Evolutionary conservation across 2,888 invertebrate genomes (phyloP).

Genomic region (Amphipyra tragopoginis): DNA sequence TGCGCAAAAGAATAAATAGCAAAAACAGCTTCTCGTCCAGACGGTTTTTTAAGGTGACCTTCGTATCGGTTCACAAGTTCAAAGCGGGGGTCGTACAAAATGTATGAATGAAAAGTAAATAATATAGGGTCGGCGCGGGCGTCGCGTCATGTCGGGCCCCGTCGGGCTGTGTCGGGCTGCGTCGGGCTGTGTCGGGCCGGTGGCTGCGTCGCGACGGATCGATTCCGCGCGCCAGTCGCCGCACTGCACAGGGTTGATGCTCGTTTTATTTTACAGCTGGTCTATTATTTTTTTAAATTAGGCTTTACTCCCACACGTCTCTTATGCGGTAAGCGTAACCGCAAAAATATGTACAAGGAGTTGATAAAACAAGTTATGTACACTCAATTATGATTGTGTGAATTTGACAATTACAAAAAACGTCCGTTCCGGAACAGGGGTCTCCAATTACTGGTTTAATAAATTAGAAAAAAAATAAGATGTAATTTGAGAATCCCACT

Average conservation of each 20-base stretch:
- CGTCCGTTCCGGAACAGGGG: too few species aligned
- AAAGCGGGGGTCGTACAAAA: slow-evolving; percentile 25
- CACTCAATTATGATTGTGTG: too few species aligned
- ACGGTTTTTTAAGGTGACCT: slow-evolving; percentile 25
- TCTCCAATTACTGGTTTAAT: too few species aligned
- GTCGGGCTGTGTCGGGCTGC: slow-evolving; percentile 17
- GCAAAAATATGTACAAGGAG: slow-evolving; percentile 3
- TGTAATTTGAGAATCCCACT: too few species aligned
- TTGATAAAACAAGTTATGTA: background rate
- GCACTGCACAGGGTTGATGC: slow-evolving; percentile 48
- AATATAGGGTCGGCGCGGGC: slow-evolving; percentile 59
- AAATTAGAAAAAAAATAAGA: too few species aligned
- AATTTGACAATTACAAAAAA: too few species aligned
- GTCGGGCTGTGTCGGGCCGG: slow-evolving; percentile 7
- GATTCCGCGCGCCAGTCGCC: slow-evolving; percentile 64
- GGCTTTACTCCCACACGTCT: background rate
- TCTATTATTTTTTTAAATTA: slow-evolving; percentile 44
- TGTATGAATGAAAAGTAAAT: slow-evolving; percentile 58
- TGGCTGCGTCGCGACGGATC: slow-evolving; percentile 72
- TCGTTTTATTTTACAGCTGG: slow-evolving; percentile 35
- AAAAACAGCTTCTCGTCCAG: slow-evolving; percentile 2
- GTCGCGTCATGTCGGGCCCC: slow-evolving; percentile 36
- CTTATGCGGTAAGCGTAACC: background rate
- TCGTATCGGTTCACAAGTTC: slow-evolving; percentile 33
- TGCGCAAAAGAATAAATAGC: background rate